phyloP scores from a whole-genome alignment of 2,888 invertebrate species.

The Corbicula japonica region DNA sequence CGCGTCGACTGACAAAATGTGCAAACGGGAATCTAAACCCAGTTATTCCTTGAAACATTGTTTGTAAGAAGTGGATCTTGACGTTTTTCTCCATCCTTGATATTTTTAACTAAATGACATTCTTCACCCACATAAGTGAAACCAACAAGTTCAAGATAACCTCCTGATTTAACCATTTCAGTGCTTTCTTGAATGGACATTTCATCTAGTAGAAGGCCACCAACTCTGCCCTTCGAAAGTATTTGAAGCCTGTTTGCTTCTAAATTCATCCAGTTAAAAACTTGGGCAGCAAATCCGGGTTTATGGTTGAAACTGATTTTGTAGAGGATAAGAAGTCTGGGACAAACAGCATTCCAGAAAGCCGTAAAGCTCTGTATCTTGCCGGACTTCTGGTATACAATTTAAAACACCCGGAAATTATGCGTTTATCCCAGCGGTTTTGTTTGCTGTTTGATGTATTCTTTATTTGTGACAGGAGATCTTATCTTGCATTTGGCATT shows the following conservation, averaged over 20 bases:
- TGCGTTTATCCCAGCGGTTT: slow-evolving; percentile 26
- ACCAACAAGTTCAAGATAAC: slow-evolving; percentile 45
- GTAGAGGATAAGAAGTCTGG: slow-evolving; percentile 23
- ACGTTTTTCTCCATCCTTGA: slow-evolving; percentile 5
- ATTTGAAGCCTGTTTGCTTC: slow-evolving; percentile 47
- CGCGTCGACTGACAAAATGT: slow-evolving; percentile 35
- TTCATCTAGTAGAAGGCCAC: slow-evolving; percentile 57
- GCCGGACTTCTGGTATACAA: slow-evolving; percentile 31
- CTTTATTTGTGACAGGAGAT: slow-evolving; percentile 33
- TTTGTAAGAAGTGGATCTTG: slow-evolving; percentile 50
- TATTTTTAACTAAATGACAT: slow-evolving; percentile 14
- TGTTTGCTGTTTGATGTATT: slow-evolving; percentile 8
- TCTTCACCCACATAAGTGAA: slow-evolving; percentile 39
- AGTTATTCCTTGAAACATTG: slow-evolving; percentile 48
- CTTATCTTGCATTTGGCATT: too few relatives aligned
- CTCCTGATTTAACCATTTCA: slow-evolving; percentile 46
- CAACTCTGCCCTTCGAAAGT: slow-evolving; percentile 34
- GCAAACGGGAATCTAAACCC: slow-evolving; percentile 62
- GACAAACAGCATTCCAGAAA: slow-evolving; percentile 31
- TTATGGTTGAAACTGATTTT: slow-evolving; percentile 34
- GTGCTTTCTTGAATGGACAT: slow-evolving; percentile 61
- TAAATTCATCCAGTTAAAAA: slow-evolving; percentile 52
- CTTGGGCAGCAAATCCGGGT: slow-evolving; percentile 42
- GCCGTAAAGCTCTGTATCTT: slow-evolving; percentile 29
- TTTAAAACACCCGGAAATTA: slow-evolving; percentile 34